Percentiles rank a stretch among this genome's conserved stretches.
phyloP scores from a whole-genome alignment of 1,140 invertebrate species.

The Saxidomus purpurata region DNA sequence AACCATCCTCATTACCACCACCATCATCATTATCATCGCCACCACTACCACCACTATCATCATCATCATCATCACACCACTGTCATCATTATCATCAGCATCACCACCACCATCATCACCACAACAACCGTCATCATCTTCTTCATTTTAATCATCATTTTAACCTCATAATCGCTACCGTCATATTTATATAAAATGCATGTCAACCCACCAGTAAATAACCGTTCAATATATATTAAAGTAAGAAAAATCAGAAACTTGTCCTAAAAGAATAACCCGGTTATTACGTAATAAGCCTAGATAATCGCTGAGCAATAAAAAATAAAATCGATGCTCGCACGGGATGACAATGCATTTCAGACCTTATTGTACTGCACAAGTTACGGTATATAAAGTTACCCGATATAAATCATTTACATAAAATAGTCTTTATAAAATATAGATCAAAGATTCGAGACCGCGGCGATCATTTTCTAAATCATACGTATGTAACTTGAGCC shows the following conservation, averaged over 20 bases:
- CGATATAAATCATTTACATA: constrained; percentile 1
- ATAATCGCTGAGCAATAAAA: background rate
- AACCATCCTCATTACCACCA: background rate
- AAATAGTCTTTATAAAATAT: background rate
- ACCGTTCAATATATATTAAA: too few species aligned
- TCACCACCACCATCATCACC: too few species aligned
- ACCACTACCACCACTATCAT: constrained; percentile 3
- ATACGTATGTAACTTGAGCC: background rate
- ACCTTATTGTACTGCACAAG: background rate
- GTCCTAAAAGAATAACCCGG: too few species aligned
- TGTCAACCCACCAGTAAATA: too few species aligned
- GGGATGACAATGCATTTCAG: constrained; percentile 5
- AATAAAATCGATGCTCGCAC: constrained; percentile 1
- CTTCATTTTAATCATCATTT: too few species aligned
- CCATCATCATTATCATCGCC: background rate
- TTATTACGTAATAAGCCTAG: too few species aligned
- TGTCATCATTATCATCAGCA: too few species aligned
- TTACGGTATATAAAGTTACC: constrained; percentile 12
- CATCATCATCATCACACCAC: background rate
- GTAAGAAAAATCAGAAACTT: too few species aligned
- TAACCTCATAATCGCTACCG: too few species aligned
- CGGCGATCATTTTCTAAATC: constrained; percentile 17
- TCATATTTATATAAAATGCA: too few species aligned
- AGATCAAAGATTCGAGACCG: background rate
- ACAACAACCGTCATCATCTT: too few species aligned